These are phyloP conservation scores for Encarsia formosa DNA, from an alignment of 2,888 invertebrate genomes.

Conservation along the genomic window DNA sequence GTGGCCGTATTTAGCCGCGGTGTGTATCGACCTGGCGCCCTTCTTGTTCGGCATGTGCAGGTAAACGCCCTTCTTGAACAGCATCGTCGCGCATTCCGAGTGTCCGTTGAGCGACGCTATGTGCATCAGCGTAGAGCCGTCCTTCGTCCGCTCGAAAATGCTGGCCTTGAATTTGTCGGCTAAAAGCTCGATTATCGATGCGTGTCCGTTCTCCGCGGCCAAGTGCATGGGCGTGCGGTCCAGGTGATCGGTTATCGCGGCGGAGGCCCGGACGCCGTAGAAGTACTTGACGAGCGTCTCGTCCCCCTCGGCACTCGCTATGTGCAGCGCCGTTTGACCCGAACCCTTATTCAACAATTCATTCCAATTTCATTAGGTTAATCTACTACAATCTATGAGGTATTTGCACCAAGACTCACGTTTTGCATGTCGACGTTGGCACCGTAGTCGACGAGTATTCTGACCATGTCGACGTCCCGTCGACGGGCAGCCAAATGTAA, in stretches of 20 bases:
- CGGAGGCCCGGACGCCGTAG: conserved; percentile 90
- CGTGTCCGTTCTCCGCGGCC: conserved; percentile 96
- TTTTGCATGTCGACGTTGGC: conserved; percentile 89
- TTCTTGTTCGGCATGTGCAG: conserved; percentile 99
- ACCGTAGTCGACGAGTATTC: conserved; percentile 88
- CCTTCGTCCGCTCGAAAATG: conserved; percentile 92
- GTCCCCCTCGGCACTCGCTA: conserved; percentile 94
- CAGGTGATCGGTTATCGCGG: conserved; percentile 91
- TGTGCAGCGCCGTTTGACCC: conserved; percentile 92
- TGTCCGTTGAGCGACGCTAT: conserved; percentile 96
- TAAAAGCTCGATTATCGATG: conserved; percentile 88
- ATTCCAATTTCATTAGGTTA: too few species aligned
- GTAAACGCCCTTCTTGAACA: conserved; percentile 97
- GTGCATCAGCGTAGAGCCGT: conserved; percentile 98
- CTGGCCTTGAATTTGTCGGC: conserved; percentile 98
- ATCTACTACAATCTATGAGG: too few species aligned
- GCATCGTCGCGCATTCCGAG: conserved; percentile 96
- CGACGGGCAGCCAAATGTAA: conserved; percentile 92
- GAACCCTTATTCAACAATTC: too few species aligned
- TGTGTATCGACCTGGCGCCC: conserved; percentile 96
- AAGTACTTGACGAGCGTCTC: conserved; percentile 92
- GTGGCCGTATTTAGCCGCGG: conserved; percentile 94
- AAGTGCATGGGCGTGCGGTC: conserved; percentile 97
- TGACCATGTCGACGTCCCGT: conserved; percentile 88
- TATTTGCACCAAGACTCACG: conserved; percentile 54